phyloP scores from a whole-genome alignment of 1,140 invertebrate species.

The Leptinotarsa texana region DNA sequence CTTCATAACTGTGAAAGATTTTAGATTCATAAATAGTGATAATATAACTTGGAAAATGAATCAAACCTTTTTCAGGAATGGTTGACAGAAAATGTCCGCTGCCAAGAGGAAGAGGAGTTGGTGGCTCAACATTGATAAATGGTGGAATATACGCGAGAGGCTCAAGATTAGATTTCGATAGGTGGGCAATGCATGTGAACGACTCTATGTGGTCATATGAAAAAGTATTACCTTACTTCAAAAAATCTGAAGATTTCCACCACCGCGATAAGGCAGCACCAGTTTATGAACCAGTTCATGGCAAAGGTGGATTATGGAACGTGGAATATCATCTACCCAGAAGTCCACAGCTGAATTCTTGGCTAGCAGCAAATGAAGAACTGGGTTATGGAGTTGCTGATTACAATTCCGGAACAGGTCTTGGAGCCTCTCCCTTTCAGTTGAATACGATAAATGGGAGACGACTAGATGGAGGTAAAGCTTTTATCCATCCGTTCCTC shows the following conservation, averaged over 20 bases:
- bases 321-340: constrained; percentile 24
- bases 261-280: constrained; percentile 54
- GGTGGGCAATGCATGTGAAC: constrained; percentile 67
- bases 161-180: constrained; percentile 65
- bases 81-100: constrained; percentile 47
- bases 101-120: constrained; percentile 57
- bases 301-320: constrained; percentile 27
- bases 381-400: background rate
- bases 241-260: constrained; percentile 52
- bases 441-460: constrained; percentile 58
- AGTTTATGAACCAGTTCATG: constrained; percentile 25
- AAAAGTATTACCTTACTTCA: constrained; percentile 65
- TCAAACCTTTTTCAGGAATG: constrained; percentile 29
- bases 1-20: too few species aligned
- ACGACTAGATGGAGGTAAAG: constrained; percentile 70
- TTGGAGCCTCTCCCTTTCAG: background rate
- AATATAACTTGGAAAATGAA: too few species aligned
- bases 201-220: constrained; percentile 70
- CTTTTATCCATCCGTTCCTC: constrained; percentile 73
- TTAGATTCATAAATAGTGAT: too few species aligned
- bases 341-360: constrained; percentile 1
- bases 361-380: constrained; percentile 4
- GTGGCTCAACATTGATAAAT: constrained; percentile 66
- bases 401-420: constrained; percentile 15
- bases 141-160: constrained; percentile 70